These are phyloP conservation scores for Ptychodera flava DNA, from an alignment of 35 echinoderm and acorn worm genomes.

Conservation along the genomic window DNA sequence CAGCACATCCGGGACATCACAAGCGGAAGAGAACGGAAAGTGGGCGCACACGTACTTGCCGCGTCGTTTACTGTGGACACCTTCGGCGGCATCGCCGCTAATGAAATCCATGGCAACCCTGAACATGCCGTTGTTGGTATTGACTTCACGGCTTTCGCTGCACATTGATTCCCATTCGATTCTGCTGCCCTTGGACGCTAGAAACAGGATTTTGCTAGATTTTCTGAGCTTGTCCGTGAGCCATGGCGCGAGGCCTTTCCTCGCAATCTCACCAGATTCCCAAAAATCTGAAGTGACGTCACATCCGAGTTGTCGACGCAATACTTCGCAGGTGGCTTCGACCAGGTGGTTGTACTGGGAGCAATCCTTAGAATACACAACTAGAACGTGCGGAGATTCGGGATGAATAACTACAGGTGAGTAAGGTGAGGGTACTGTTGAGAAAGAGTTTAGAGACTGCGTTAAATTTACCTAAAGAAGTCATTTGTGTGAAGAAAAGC, in stretches of 20 bases:
- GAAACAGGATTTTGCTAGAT: background rate
- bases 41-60: background rate
- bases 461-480: no score
- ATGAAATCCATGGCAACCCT: background rate
- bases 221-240: background rate
- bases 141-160: background rate
- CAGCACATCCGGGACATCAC: background rate
- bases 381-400: background rate
- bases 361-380: background rate
- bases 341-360: background rate
- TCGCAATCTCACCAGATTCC: background rate
- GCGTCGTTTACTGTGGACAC: background rate
- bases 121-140: background rate
- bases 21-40: background rate
- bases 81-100: background rate
- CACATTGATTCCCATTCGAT: background rate
- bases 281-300: background rate
- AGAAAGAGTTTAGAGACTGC: no score
- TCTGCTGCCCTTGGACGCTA: background rate
- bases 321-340: background rate
- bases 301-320: background rate
- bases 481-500: no score
- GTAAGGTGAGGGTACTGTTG: no score
- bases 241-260: background rate
- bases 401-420: no score